These are phyloP conservation scores for Agrochola macilenta DNA, from an alignment of 2,888 invertebrate genomes.

Conservation along the genomic window DNA sequence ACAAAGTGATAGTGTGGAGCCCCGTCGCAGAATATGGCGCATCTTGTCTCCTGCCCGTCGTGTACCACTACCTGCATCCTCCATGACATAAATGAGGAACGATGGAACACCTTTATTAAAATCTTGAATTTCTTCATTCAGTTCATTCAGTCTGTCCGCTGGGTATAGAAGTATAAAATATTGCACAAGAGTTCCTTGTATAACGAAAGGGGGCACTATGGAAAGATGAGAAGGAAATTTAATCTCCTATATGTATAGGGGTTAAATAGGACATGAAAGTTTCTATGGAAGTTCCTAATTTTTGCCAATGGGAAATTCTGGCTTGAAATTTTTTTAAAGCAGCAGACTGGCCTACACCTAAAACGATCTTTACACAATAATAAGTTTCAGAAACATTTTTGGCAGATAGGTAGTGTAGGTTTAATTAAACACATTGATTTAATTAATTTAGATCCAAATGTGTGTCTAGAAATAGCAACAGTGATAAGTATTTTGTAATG, in stretches of 20 bases:
- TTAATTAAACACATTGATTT: neutral
- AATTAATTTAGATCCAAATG: neutral
- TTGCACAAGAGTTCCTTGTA: neutral
- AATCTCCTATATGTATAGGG: neutral
- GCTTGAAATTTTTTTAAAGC: neutral
- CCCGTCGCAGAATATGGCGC: neutral
- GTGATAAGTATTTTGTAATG: conserved; percentile 1
- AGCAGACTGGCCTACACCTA: neutral
- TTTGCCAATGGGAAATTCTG: neutral
- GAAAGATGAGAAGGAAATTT: neutral
- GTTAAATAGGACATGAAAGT: neutral
- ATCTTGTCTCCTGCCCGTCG: neutral
- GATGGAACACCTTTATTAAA: neutral
- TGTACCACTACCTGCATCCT: neutral
- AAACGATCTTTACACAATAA: neutral
- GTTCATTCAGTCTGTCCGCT: neutral
- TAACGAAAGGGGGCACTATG: neutral
- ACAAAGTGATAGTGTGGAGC: neutral
- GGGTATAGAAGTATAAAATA: no score
- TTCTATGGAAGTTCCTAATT: neutral
- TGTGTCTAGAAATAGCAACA: neutral
- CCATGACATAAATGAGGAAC: neutral
- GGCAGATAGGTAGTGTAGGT: neutral
- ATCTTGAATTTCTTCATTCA: neutral
- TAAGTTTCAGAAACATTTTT: neutral